Evolutionary conservation across 2,888 invertebrate species (phyloP).

Genomic region (Auanema freiburgensis): DNA sequence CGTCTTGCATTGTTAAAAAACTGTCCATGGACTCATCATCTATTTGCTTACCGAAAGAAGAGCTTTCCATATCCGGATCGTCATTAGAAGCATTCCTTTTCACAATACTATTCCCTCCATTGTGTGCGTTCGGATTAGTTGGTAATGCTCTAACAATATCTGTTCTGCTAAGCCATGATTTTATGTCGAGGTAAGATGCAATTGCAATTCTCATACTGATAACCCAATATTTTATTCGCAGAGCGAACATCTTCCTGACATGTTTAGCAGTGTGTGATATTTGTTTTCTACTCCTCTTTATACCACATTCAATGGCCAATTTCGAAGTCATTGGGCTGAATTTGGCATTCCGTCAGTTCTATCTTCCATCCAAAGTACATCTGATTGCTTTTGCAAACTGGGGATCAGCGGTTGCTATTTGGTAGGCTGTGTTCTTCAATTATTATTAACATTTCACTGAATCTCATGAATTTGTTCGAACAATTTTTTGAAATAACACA

Average conservation of each 20-base stretch:
- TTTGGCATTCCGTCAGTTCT: slow-evolving; percentile 51
- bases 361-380: slow-evolving; percentile 52
- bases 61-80: slow-evolving; percentile 48
- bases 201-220: not conserved
- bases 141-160: slow-evolving; percentile 52
- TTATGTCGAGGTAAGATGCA: slow-evolving; percentile 47
- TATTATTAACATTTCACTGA: not conserved
- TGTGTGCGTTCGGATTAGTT: slow-evolving; percentile 49
- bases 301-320: slow-evolving; percentile 59
- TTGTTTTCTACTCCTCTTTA: slow-evolving; percentile 54
- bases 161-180: slow-evolving; percentile 50
- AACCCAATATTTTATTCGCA: slow-evolving; percentile 22
- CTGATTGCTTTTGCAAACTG: slow-evolving; percentile 58
- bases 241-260: slow-evolving; percentile 58
- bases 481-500: no score
- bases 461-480: not conserved
- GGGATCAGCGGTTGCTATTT: slow-evolving; percentile 59
- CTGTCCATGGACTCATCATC: slow-evolving; percentile 17
- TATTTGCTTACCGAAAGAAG: slow-evolving; percentile 45
- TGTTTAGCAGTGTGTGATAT: slow-evolving; percentile 59
- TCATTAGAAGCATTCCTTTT: slow-evolving; percentile 49
- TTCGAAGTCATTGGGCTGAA: slow-evolving; percentile 50
- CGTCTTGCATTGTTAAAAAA: not conserved
- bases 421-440: slow-evolving; percentile 30
- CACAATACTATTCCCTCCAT: slow-evolving; percentile 39